Conservation (phyloP, 2,888 invertebrate genomes). For the Cantharis rustica region DNA sequence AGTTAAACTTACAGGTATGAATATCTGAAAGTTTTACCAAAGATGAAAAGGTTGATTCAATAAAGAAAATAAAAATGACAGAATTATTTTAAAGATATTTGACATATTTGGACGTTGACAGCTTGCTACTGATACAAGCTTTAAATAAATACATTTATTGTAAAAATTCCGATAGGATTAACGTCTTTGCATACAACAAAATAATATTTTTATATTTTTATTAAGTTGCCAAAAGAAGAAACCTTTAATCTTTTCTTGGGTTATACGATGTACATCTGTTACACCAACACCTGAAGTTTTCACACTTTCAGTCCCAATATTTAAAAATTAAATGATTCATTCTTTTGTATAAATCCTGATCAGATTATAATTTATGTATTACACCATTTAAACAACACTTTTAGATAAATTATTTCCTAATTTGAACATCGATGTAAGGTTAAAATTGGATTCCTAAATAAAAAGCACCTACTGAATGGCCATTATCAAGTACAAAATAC, state of each 20-base stretch:
- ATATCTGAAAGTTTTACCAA: too few species aligned
- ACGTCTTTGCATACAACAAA: neutral
- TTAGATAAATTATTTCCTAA: slow-evolving; percentile 21
- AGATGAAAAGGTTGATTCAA: neutral
- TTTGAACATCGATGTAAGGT: slow-evolving; percentile 33
- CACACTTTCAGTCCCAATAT: neutral
- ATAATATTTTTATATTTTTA: neutral
- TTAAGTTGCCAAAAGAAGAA: neutral
- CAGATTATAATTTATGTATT: neutral
- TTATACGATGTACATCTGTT: neutral
- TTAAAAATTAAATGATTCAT: neutral
- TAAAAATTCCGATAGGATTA: neutral
- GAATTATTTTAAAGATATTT: neutral
- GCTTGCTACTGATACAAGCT: neutral
- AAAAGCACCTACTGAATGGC: slow-evolving; percentile 3
- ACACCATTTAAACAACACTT: slow-evolving; percentile 23
- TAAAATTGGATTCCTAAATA: slow-evolving; percentile 22
- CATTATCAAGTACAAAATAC: neutral
- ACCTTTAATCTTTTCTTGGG: neutral
- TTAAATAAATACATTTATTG: neutral
- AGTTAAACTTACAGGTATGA: too few species aligned
- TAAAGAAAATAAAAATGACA: neutral
- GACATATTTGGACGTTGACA: neutral
- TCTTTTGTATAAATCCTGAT: neutral
- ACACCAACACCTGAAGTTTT: neutral